Base-by-base conservation (phyloP, 2,888 invertebrate species). In the Operophtera brumata region DNA sequence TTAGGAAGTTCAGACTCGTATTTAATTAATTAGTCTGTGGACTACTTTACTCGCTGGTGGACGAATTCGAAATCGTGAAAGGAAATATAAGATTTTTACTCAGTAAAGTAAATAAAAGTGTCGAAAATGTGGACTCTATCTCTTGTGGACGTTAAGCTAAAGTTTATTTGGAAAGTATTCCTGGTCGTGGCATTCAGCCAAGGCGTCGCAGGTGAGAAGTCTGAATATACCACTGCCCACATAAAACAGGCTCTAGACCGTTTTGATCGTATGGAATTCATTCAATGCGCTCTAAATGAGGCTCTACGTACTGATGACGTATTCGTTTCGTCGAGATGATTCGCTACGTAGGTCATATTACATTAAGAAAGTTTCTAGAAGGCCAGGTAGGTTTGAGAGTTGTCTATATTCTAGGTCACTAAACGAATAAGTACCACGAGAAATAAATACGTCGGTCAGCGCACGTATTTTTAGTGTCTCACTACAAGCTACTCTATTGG, bases 91-190 rank as follows among this genome's bases (percentile, higher is more conserved):
- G 59, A 62, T 50, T 59, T 57, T 52, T 11, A 45, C 26, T 14
- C 11, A 13, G 11, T 11, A 43, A 54, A 36, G 32, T 47, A 43
- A 26, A 26, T 10, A 43, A 49, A 45, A 50, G 48, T 62, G 46
- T 39, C 10, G 44, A 62, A 69, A 70, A 82, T 81, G n/a, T n/a
- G 82, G 69, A 73, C n/a, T 71, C 70, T 66, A 54, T 62, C 68
- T 40, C 60, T 64, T 67, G 66, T 75, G 69, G 71, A 67, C 62
- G 73, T 75, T 64, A 71, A 70, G 62, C 69, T 67, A 51, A 73
- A 68, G 66, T 61, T 62, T 50, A 37, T 70, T 47, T 56, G 59
- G 26, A 61, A 58, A 71, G 63, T 67, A 35, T 66, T 71, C 40
- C 51, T 77, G 48, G 54, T 78, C 57, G 57, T 71, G 54, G 54